Percentiles rank a stretch among this genome's conserved stretches.
phyloP scores from a whole-genome alignment of 2,113 vertebrate species.

The Entomyzon cyanotis region DNA sequence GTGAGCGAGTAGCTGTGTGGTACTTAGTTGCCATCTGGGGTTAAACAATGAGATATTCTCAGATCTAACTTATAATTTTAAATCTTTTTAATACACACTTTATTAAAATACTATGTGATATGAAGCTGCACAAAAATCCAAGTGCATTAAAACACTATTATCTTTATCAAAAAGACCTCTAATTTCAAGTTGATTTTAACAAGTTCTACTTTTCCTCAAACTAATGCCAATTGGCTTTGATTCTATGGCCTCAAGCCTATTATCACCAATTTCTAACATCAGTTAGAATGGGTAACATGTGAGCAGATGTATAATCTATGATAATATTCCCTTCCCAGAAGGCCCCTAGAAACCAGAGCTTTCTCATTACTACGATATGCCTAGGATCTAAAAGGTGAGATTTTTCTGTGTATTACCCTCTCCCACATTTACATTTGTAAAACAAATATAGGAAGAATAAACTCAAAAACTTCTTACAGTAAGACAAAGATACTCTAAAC shows the following conservation, averaged over 20 bases:
- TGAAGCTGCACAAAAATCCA: background rate
- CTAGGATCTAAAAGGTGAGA: background rate
- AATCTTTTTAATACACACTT: background rate
- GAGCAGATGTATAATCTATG: background rate
- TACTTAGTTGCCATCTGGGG: rapidly evolving
- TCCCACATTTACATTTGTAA: background rate
- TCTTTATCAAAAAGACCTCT: background rate
- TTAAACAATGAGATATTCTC: background rate
- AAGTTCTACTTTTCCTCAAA: background rate
- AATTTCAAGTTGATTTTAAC: background rate
- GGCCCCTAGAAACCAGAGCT: background rate
- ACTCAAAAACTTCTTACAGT: background rate
- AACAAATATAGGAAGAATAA: background rate
- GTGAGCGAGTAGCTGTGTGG: background rate
- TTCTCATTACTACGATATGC: background rate
- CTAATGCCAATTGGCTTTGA: background rate
- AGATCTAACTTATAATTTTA: background rate
- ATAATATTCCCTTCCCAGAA: background rate
- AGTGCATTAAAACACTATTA: background rate
- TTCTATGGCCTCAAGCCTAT: background rate
- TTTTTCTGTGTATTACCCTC: background rate
- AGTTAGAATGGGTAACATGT: background rate
- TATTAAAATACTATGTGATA: background rate
- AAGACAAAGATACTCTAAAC: background rate
- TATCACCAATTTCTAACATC: background rate